Evolutionary conservation across 2,888 invertebrate species (phyloP).

Genomic region (Harpalus rufipes): DNA sequence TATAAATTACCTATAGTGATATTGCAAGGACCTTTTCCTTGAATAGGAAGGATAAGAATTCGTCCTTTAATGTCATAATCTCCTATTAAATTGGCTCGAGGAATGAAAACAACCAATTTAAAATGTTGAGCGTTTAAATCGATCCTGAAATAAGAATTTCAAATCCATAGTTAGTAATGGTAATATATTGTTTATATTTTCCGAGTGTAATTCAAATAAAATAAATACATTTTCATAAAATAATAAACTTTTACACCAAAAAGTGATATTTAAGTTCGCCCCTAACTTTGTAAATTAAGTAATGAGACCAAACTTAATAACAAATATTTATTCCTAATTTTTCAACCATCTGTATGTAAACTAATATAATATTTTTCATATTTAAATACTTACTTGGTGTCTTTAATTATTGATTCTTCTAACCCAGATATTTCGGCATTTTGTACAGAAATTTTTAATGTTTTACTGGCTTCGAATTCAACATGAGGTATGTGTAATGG

Average conservation of each 20-base stretch:
- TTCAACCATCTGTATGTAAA: no score
- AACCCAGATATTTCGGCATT: conserved; percentile 71
- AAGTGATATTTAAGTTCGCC: no score
- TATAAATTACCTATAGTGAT: conserved; percentile 72
- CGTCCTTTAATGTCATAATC: conserved; percentile 73
- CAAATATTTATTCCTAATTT: no score
- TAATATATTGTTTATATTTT: no score
- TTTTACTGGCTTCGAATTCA: conserved; percentile 70
- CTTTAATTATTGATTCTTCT: conserved; percentile 69
- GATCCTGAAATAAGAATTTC: conserved; percentile 67
- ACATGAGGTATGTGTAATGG: conserved; percentile 72
- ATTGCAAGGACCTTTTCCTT: conserved; percentile 73
- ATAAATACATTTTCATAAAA: no score
- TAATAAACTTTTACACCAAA: no score
- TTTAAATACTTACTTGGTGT: conserved; percentile 70
- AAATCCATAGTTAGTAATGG: background rate
- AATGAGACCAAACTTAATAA: no score
- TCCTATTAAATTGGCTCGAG: conserved; percentile 69
- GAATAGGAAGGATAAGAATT: conserved; percentile 72
- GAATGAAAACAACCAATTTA: conserved; percentile 68
- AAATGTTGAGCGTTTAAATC: conserved; percentile 69
- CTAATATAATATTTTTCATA: no score
- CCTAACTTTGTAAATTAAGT: no score
- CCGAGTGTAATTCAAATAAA: no score
- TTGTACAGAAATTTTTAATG: conserved; percentile 70